These are phyloP conservation scores for Hipposideros larvatus DNA, from an alignment of 2,797 vertebrate genomes.

Conservation along the genomic window DNA sequence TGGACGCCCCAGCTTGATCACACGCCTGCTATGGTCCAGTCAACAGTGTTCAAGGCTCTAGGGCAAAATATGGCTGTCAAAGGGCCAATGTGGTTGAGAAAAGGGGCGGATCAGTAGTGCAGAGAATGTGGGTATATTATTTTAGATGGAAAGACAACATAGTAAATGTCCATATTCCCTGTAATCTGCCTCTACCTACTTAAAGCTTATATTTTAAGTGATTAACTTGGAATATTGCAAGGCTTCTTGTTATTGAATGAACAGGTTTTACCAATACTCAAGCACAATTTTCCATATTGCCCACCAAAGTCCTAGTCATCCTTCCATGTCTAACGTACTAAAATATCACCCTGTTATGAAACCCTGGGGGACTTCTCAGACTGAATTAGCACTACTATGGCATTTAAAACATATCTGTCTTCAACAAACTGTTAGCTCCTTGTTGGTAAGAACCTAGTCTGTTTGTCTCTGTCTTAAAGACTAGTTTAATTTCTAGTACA, in stretches of 20 bases:
- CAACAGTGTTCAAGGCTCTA: not conserved
- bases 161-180: not conserved
- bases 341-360: not conserved
- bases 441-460: not conserved
- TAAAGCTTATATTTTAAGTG: not conserved
- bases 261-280: slow-evolving; percentile 47
- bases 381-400: not conserved
- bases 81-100: not conserved
- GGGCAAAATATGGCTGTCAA: not conserved
- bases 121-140: not conserved
- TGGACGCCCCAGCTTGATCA: not conserved
- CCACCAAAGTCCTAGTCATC: not conserved
- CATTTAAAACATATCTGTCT: not conserved
- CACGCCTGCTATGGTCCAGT: not conserved
- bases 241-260: not conserved
- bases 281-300: not conserved
- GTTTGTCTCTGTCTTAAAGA: not conserved
- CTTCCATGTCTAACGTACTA: not conserved
- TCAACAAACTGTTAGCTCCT: not conserved
- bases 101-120: not conserved
- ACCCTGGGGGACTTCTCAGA: not conserved
- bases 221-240: not conserved
- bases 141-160: not conserved
- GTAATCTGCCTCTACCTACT: not conserved
- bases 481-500: not conserved